Evolutionary conservation across 2,888 invertebrate genomes (phyloP).

Genomic region (Amphipyra berbera): DNA sequence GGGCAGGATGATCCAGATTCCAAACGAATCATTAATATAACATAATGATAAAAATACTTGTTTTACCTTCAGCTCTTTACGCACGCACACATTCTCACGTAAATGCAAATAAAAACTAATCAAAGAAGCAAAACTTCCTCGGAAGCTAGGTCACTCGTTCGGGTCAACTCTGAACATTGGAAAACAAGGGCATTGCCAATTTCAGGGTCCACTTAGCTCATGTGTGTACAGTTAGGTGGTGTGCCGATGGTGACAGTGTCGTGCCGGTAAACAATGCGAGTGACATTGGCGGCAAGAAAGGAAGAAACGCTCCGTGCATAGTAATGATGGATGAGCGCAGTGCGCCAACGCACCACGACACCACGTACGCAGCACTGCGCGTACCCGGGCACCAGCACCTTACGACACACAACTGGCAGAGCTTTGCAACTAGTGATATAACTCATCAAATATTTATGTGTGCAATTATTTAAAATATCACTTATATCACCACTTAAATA

Average conservation of each 20-base stretch:
- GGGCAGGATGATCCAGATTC: constrained; percentile 76
- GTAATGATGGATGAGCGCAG: constrained; percentile 73
- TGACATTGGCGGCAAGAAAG: constrained; percentile 88
- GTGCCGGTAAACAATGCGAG: constrained; percentile 82
- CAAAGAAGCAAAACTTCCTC: constrained; percentile 45
- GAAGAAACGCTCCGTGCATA: constrained; percentile 84
- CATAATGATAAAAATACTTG: constrained; percentile 36
- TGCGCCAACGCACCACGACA: constrained; percentile 54
- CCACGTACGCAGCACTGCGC: constrained; percentile 55
- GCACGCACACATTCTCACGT: not conserved
- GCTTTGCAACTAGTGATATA: constrained; percentile 35
- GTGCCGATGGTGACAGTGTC: constrained; percentile 65
- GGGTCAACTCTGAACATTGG: constrained; percentile 66
- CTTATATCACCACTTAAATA: not conserved
- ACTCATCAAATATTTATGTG: constrained; percentile 9
- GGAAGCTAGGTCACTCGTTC: constrained; percentile 63
- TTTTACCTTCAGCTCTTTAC: constrained; percentile 18
- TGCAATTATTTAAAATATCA: not conserved
- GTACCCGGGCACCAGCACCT: constrained; percentile 35
- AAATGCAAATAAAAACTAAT: constrained; percentile 10
- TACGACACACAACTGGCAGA: constrained; percentile 41
- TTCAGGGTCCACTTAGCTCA: constrained; percentile 85
- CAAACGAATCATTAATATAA: constrained; percentile 40
- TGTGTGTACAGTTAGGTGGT: constrained; percentile 82
- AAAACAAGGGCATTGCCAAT: constrained; percentile 88